These are phyloP conservation scores for Drosophila tsacasi DNA, from an alignment of 1,140 invertebrate species.

Conservation along the genomic window DNA sequence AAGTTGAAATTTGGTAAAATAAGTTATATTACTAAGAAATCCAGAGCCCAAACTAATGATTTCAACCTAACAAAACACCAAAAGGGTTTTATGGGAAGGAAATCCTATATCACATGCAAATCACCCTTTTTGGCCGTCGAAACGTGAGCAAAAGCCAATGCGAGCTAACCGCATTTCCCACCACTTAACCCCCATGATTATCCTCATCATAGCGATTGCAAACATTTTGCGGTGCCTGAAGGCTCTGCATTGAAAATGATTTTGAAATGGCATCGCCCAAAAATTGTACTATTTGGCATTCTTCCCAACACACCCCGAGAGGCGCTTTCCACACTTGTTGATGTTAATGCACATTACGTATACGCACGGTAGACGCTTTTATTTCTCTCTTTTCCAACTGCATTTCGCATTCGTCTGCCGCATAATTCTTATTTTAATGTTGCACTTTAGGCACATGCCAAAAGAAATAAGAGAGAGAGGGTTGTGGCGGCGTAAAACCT, in stretches of 20 bases:
- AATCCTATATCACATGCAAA: not conserved
- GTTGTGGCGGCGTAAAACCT: slow-evolving; percentile 3
- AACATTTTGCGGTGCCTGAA: slow-evolving; percentile 27
- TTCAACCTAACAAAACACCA: not conserved
- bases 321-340: slow-evolving; percentile 59
- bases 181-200: slow-evolving; percentile 14
- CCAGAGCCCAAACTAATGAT: too few relatives aligned
- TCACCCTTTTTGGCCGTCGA: not conserved
- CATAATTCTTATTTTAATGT: slow-evolving; percentile 61
- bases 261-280: slow-evolving; percentile 38
- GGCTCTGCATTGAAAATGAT: slow-evolving; percentile 42
- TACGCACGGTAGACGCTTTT: slow-evolving; percentile 52
- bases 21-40: not conserved
- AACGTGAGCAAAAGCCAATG: slow-evolving; percentile 34
- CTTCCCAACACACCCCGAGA: slow-evolving; percentile 21
- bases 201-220: slow-evolving; percentile 13
- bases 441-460: slow-evolving; percentile 43
- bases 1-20: not conserved
- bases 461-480: slow-evolving; percentile 12
- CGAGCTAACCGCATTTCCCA: not conserved
- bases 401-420: slow-evolving; percentile 33
- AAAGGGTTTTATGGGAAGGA: too few relatives aligned
- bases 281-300: slow-evolving; percentile 43
- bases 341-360: slow-evolving; percentile 66
- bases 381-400: slow-evolving; percentile 18